These are phyloP conservation scores for Neopipo cinnamomea DNA, from an alignment of 2,113 vertebrate genomes.

Conservation along the genomic window DNA sequence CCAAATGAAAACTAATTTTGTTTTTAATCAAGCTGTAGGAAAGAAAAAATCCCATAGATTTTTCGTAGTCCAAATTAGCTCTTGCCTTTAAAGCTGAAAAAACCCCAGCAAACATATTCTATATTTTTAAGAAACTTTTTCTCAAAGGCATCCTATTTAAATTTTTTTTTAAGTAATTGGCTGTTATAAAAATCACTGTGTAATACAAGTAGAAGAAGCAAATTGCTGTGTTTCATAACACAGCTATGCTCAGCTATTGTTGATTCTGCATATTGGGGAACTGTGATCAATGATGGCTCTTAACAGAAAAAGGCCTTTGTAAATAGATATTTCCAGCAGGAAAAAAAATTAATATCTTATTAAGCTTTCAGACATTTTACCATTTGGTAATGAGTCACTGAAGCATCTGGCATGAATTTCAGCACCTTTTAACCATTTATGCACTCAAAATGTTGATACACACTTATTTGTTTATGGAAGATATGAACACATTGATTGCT, in stretches of 20 bases:
- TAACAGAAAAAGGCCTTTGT: neutral
- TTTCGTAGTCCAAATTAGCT: neutral
- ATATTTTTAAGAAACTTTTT: neutral
- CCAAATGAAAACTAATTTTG: neutral
- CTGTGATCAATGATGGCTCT: neutral
- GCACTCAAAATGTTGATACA: neutral
- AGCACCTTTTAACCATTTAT: constrained; percentile 28
- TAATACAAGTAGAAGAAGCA: neutral
- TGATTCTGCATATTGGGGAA: neutral
- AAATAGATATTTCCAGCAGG: constrained; percentile 1
- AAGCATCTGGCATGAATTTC: constrained; percentile 38
- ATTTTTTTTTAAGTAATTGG: neutral
- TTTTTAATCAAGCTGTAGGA: neutral
- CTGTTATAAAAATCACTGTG: neutral
- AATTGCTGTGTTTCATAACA: neutral
- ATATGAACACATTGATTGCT: neutral
- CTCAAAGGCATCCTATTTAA: neutral
- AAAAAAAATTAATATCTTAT: constrained; percentile 11
- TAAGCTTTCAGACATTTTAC: neutral
- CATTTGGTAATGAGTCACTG: constrained; percentile 44
- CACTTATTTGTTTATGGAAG: neutral
- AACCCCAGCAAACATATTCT: fast-evolving
- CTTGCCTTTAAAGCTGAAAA: neutral
- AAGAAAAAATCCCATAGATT: neutral
- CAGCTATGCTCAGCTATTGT: neutral